phyloP scores from a whole-genome alignment of 2,888 invertebrate genomes.

The Plagiodera versicolora region DNA sequence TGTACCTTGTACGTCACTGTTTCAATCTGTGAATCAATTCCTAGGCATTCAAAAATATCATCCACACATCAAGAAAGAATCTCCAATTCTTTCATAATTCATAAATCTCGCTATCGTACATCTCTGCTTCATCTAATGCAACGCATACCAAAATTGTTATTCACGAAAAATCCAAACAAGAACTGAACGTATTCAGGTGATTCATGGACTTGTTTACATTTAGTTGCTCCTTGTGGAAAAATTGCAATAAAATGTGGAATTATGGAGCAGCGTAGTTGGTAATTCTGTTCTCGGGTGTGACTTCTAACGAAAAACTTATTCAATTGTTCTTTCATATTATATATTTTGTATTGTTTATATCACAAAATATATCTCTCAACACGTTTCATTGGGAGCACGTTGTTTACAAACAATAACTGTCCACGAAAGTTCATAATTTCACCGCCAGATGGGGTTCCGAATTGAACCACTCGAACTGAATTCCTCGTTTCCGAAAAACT shows the following conservation, averaged over 20 bases:
- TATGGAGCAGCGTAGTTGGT: no score
- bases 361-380: no score
- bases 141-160: not conserved
- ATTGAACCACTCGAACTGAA: not conserved
- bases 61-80: not conserved
- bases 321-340: no score
- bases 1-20: no score
- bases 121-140: not conserved
- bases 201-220: slow-evolving; percentile 2
- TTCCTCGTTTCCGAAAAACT: slow-evolving; percentile 7
- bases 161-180: not conserved
- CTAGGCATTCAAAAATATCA: not conserved
- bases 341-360: no score
- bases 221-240: not conserved
- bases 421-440: no score
- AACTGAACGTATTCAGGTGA: not conserved
- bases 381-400: no score
- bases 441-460: not conserved
- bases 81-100: not conserved
- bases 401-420: no score
- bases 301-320: no score
- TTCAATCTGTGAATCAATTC: not conserved
- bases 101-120: not conserved
- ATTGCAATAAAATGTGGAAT: not conserved
- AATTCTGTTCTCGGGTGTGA: no score